Evolutionary conservation across 1,140 invertebrate genomes (phyloP).

Genomic region (Ostrea denselamellosa): DNA sequence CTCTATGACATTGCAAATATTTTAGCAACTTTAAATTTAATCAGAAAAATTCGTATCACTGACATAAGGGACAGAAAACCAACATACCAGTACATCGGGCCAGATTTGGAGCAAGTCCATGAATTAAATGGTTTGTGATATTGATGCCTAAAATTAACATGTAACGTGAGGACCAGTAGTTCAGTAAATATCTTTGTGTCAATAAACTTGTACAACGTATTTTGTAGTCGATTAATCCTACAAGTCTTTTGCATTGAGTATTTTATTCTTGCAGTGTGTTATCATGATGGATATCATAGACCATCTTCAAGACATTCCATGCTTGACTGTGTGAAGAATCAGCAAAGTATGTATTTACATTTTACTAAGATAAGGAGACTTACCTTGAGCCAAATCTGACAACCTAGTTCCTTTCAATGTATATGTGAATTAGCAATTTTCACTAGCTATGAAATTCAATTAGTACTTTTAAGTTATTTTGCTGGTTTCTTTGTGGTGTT

Average conservation of each 20-base stretch:
- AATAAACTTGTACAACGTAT: too few species aligned
- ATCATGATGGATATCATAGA: conserved; percentile 74
- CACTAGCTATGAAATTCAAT: too few species aligned
- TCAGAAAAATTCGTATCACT: conserved; percentile 83
- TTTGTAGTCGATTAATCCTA: neutral
- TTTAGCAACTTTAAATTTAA: conserved; percentile 85
- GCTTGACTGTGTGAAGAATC: conserved; percentile 75
- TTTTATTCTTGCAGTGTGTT: conserved; percentile 67
- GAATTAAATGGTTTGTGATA: conserved; percentile 48
- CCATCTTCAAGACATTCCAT: conserved; percentile 76
- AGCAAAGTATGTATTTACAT: conserved; percentile 63
- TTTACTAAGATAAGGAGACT: neutral
- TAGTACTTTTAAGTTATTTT: neutral
- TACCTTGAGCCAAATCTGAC: too few species aligned
- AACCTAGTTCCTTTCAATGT: neutral
- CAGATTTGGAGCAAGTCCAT: conserved; percentile 78
- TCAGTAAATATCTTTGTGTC: too few species aligned
- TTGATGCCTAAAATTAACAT: neutral
- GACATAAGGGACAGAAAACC: conserved; percentile 83
- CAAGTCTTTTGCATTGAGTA: neutral
- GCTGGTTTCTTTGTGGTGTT: neutral
- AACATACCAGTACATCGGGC: conserved; percentile 85
- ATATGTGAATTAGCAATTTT: too few species aligned
- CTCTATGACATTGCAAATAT: conserved; percentile 89
- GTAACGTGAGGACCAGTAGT: too few species aligned